Conservation (phyloP, 2,888 invertebrate genomes). For the Erebia aethiops region DNA sequence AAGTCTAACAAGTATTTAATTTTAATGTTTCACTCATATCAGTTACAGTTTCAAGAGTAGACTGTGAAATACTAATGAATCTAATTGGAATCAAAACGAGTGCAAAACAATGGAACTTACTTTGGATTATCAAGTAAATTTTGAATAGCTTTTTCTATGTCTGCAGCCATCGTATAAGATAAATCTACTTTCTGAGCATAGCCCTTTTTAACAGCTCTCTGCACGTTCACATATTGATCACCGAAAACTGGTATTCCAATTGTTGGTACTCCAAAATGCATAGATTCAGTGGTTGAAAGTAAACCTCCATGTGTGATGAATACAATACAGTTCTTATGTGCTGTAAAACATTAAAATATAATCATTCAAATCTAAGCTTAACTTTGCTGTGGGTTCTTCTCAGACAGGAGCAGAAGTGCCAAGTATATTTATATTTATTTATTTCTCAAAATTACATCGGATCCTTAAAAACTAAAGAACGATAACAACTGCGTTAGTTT, state of each 20-base stretch:
- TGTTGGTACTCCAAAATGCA: slow-evolving; percentile 57
- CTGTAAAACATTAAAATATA: slow-evolving; percentile 42
- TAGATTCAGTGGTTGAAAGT: slow-evolving; percentile 56
- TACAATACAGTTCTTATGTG: slow-evolving; percentile 58
- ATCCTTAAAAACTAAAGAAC: too few relatives aligned
- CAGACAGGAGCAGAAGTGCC: too few relatives aligned
- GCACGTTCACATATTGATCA: slow-evolving; percentile 59
- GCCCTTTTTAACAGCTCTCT: slow-evolving; percentile 53
- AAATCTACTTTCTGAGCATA: slow-evolving; percentile 53
- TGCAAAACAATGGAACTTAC: slow-evolving; percentile 44
- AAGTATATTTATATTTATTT: too few relatives aligned
- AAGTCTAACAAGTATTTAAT: too few relatives aligned
- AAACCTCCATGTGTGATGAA: slow-evolving; percentile 63
- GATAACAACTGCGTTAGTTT: too few relatives aligned
- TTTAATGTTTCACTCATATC: too few relatives aligned
- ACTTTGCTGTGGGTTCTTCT: too few relatives aligned
- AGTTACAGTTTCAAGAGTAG: too few relatives aligned
- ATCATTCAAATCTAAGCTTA: neutral
- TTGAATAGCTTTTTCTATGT: slow-evolving; percentile 51
- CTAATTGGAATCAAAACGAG: neutral
- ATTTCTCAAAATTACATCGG: too few relatives aligned
- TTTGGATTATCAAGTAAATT: slow-evolving; percentile 50
- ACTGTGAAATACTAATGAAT: neutral
- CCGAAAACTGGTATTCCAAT: slow-evolving; percentile 60
- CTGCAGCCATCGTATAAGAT: slow-evolving; percentile 45